phyloP scores from a whole-genome alignment of 2,888 invertebrate genomes.

The Eupithecia subumbrata region DNA sequence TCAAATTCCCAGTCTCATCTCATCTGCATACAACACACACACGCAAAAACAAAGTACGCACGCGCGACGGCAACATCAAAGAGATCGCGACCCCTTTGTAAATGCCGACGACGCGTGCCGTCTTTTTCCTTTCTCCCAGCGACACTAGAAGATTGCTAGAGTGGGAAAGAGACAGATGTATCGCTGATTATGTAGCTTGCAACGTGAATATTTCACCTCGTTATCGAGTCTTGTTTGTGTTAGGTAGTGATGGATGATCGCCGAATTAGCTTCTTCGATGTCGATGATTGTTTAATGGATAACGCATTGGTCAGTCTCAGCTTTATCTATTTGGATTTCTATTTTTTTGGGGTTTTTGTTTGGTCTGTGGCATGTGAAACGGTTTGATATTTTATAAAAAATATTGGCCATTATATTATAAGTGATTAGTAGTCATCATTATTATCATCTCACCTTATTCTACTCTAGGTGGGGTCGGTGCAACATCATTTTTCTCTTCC shows the following conservation, averaged over 20 bases:
- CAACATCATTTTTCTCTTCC: background rate
- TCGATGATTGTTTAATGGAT: constrained; percentile 53
- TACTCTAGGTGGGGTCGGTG: too few species aligned
- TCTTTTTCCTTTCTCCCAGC: constrained; percentile 74
- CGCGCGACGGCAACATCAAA: constrained; percentile 82
- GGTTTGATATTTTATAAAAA: background rate
- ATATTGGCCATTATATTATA: background rate
- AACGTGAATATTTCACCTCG: constrained; percentile 84
- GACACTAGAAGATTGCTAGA: constrained; percentile 56
- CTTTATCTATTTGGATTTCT: constrained; percentile 7
- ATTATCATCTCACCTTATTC: background rate
- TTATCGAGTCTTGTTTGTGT: constrained; percentile 84
- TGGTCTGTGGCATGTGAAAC: background rate
- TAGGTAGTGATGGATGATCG: constrained; percentile 72
- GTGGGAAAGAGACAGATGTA: constrained; percentile 69
- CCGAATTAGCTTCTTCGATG: constrained; percentile 63
- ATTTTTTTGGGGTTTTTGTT: background rate
- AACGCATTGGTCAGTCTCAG: constrained; percentile 1
- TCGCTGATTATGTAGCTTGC: constrained; percentile 78
- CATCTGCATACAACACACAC: constrained; percentile 80
- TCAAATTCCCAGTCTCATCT: constrained; percentile 78
- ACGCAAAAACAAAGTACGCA: constrained; percentile 68
- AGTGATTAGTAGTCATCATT: background rate
- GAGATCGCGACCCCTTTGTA: constrained; percentile 81
- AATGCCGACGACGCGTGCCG: constrained; percentile 79